phyloP scores from a whole-genome alignment of 2,888 invertebrate species.

The Agelastica alni region DNA sequence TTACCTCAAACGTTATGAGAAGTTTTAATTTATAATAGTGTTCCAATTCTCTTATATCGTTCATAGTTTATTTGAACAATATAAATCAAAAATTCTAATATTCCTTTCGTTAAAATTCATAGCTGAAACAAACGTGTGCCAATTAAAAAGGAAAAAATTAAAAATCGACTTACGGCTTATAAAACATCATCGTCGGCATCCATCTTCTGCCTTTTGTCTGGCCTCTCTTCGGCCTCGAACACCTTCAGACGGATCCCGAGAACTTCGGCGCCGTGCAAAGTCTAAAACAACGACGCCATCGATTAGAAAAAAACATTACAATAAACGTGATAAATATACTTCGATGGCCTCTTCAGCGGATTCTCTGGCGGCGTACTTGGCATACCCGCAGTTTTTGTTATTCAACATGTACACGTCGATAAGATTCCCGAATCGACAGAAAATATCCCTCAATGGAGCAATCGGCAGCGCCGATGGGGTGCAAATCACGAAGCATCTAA shows the following conservation, averaged over 20 bases:
- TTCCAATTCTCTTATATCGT: no score
- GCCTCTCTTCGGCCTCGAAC: constrained; percentile 79
- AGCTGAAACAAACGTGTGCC: no score
- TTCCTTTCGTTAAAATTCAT: no score
- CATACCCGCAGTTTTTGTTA: constrained; percentile 91
- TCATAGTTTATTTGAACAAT: no score
- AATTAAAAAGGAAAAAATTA: background rate
- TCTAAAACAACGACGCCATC: constrained; percentile 44
- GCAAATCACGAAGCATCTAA: constrained; percentile 68
- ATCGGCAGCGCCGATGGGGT: constrained; percentile 71
- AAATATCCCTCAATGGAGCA: constrained; percentile 81
- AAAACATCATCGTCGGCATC: background rate
- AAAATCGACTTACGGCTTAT: background rate
- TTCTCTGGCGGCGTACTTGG: constrained; percentile 76
- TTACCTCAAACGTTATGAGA: no score
- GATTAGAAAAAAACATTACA: constrained; percentile 2
- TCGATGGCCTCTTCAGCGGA: constrained; percentile 78
- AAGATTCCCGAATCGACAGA: constrained; percentile 87
- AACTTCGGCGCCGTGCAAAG: constrained; percentile 84
- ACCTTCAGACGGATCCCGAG: constrained; percentile 87
- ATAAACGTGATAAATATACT: constrained; percentile 51
- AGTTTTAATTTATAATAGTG: no score
- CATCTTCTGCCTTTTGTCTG: constrained; percentile 29
- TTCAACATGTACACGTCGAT: constrained; percentile 89
- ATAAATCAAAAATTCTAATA: no score